Base-by-base conservation (phyloP, 1,140 invertebrate species). In the Drosophila quadrilineata region DNA sequence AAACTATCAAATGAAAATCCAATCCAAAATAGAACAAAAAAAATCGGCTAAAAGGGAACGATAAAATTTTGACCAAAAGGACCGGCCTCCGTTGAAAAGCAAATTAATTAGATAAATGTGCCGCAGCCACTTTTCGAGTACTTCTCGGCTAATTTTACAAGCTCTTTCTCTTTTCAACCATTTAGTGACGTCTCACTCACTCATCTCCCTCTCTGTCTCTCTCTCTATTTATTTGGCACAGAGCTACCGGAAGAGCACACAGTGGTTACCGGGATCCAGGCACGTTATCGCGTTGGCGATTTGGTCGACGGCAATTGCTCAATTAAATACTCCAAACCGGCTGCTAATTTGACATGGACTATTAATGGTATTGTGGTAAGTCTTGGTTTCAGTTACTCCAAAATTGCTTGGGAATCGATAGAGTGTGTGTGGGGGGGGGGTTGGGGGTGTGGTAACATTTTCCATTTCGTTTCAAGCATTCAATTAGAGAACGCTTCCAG, bases 321-420 rank as follows among this genome's bases (percentile, higher is more conserved):
- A 66, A 94, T 94, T 67, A 91, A 91, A 79, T 91, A 93, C 79
- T 96, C 95, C 29, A 92, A 93, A 90, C 96, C 96, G 33, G 93
- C 95, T 26, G 95, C 95, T 53, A 96, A 96, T 90, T 92, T 97
- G 53, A 95, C 94, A 35, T 97, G 96, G 94, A 94, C 93, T 89
- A 93, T 97, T 89, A 97, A 97, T 90, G 93, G 93, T 79, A 91
- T 93, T 89, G 91, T 92, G 92, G 95, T 95, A 91, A 91, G 87
- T 89, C 84, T 84, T 73, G 85, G 73, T 79, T 85, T 85, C 70
- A 66, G 52, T 79, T 71, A 46, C 22, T 9, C 12, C 1, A 6
- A n/a, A n/a, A n/a, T n/a, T n/a, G n/a, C n/a, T n/a, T n/a, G n/a
- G n/a, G n/a, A n/a, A n/a, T n/a, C n/a, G n/a, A n/a, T n/a, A n/a